Evolutionary conservation across 2,888 invertebrate species (phyloP).

Genomic region (Pyrgus malvae): DNA sequence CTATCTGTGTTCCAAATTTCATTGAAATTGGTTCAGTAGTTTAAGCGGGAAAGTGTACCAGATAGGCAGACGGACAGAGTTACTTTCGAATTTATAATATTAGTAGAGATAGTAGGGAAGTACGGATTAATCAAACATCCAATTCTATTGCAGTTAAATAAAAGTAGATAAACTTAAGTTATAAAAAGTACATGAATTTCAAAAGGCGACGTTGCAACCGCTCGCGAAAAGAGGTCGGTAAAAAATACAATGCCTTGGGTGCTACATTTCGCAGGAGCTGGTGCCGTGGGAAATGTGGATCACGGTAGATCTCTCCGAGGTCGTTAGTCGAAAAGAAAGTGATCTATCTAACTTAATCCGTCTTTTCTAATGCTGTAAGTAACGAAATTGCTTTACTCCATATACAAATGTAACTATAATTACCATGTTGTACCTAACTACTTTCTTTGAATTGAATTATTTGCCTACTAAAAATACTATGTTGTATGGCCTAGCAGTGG

Average conservation of each 20-base stretch:
- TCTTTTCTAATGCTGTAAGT: constrained; percentile 11
- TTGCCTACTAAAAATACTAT: too few relatives aligned
- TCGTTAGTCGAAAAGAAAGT: constrained; percentile 61
- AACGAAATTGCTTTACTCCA: background rate
- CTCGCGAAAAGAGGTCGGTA: constrained; percentile 30
- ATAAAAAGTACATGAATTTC: constrained; percentile 20
- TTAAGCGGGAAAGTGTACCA: too few relatives aligned
- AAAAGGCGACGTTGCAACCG: constrained; percentile 16
- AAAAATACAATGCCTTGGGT: constrained; percentile 42
- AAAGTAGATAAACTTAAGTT: background rate
- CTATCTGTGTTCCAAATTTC: too few relatives aligned
- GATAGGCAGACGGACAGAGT: too few relatives aligned
- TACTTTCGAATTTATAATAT: too few relatives aligned
- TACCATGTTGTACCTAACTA: too few relatives aligned
- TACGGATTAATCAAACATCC: too few relatives aligned
- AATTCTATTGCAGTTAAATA: too few relatives aligned
- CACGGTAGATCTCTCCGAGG: constrained; percentile 41
- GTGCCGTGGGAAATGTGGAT: constrained; percentile 55
- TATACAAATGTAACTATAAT: background rate
- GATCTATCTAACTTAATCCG: constrained; percentile 42
- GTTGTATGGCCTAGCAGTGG: too few relatives aligned
- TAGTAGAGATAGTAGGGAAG: too few relatives aligned
- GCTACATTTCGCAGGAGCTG: constrained; percentile 43
- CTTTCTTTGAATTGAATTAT: too few relatives aligned
- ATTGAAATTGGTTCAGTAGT: too few relatives aligned